Conservation (phyloP, 2,888 invertebrate species). For the Nymphalis polychloros region DNA sequence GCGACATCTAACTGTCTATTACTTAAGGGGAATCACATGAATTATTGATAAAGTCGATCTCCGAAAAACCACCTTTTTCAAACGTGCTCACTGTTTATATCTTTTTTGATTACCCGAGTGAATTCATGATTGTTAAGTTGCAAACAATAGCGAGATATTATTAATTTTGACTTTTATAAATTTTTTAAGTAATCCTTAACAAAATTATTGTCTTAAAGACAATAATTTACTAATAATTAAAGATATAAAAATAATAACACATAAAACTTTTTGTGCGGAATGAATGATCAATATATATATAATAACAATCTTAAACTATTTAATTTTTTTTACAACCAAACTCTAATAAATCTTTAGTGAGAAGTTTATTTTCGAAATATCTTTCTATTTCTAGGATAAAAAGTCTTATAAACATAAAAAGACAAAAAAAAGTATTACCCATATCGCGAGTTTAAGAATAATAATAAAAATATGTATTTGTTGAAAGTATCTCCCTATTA, state of each 20-base stretch:
- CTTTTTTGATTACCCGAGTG: constrained; percentile 37
- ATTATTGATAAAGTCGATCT: constrained; percentile 54
- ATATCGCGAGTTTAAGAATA: neutral
- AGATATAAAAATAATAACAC: neutral
- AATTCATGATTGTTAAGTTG: constrained; percentile 26
- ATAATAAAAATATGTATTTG: neutral
- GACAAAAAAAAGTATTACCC: too few relatives aligned
- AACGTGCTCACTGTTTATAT: constrained; percentile 37
- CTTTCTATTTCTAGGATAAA: too few relatives aligned
- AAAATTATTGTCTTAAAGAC: too few relatives aligned
- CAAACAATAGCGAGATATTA: constrained; percentile 1
- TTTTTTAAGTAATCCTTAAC: too few relatives aligned
- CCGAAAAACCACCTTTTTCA: constrained; percentile 47
- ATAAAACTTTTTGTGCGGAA: too few relatives aligned
- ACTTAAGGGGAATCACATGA: constrained; percentile 50
- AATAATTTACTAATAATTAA: neutral
- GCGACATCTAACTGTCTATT: constrained; percentile 53
- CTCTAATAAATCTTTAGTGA: too few relatives aligned
- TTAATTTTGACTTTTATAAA: neutral
- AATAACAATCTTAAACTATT: too few relatives aligned
- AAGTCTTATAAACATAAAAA: too few relatives aligned
- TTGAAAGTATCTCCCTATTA: neutral
- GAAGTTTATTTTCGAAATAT: too few relatives aligned
- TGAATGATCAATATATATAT: too few relatives aligned
- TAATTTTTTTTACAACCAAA: too few relatives aligned